These are phyloP conservation scores for Psephotus haematonotus DNA, from an alignment of 2,113 vertebrate species.

Conservation along the genomic window DNA sequence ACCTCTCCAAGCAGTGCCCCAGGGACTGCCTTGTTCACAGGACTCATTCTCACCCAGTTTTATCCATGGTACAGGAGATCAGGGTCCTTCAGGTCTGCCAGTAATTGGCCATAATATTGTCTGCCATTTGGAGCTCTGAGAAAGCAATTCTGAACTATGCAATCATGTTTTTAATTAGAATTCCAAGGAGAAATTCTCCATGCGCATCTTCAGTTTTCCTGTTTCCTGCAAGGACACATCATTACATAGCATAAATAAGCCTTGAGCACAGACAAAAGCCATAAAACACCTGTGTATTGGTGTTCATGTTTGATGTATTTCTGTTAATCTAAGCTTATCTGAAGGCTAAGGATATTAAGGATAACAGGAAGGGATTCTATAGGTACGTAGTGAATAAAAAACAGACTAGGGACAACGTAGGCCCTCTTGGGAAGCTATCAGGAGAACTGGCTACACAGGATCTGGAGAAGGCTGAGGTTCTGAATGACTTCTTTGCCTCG, in stretches of 20 bases:
- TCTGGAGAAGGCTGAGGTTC: too few relatives aligned
- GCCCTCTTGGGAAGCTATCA: too few relatives aligned
- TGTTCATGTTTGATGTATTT: not conserved
- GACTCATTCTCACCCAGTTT: not conserved
- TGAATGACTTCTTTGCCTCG: too few relatives aligned
- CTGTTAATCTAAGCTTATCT: not conserved
- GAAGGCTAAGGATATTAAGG: not conserved
- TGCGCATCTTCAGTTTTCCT: not conserved
- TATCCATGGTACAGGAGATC: not conserved
- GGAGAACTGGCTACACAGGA: too few relatives aligned
- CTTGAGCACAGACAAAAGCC: not conserved
- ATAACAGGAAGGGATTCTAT: too few relatives aligned
- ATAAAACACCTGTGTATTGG: not conserved
- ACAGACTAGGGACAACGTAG: too few relatives aligned
- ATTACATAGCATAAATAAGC: not conserved
- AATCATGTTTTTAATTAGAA: not conserved
- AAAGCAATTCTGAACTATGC: not conserved
- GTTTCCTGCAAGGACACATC: not conserved
- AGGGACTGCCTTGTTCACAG: fast-evolving
- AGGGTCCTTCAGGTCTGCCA: not conserved
- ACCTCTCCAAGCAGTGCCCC: not conserved
- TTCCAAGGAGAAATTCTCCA: not conserved
- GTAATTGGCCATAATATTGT: not conserved
- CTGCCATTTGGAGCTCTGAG: not conserved
- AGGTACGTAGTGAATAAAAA: too few relatives aligned